phyloP scores from a whole-genome alignment of 2,113 vertebrate genomes.

The Bos indicus region DNA sequence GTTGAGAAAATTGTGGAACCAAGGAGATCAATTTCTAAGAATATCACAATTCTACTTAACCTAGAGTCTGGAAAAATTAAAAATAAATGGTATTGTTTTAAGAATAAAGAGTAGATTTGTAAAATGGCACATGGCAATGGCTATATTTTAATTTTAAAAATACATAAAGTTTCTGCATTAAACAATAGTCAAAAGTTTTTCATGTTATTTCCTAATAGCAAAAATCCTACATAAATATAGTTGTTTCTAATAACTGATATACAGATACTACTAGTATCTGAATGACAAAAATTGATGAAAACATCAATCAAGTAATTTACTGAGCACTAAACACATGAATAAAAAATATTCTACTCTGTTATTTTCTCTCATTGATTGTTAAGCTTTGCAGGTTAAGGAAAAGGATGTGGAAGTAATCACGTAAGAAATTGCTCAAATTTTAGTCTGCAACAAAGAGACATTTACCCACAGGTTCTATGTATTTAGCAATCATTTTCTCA shows the following conservation, averaged over 20 bases:
- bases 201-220: background rate
- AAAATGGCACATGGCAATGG: background rate
- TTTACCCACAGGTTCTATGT: background rate
- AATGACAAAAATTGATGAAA: conserved; percentile 5
- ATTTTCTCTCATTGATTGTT: background rate
- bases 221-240: background rate
- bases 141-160: background rate
- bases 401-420: background rate
- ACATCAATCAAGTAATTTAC: background rate
- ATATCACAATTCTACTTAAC: background rate
- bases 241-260: background rate
- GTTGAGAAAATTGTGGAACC: background rate
- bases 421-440: background rate
- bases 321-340: background rate
- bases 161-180: background rate
- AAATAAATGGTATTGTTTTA: background rate
- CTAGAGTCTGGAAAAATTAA: background rate
- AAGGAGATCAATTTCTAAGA: background rate
- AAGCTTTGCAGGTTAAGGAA: background rate
- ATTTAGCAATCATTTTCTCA: background rate
- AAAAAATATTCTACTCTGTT: background rate
- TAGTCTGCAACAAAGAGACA: background rate
- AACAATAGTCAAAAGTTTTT: background rate
- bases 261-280: background rate
- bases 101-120: background rate